Base-by-base conservation (phyloP, 2,113 vertebrate genomes). In the Dendrocopos noguchii region DNA sequence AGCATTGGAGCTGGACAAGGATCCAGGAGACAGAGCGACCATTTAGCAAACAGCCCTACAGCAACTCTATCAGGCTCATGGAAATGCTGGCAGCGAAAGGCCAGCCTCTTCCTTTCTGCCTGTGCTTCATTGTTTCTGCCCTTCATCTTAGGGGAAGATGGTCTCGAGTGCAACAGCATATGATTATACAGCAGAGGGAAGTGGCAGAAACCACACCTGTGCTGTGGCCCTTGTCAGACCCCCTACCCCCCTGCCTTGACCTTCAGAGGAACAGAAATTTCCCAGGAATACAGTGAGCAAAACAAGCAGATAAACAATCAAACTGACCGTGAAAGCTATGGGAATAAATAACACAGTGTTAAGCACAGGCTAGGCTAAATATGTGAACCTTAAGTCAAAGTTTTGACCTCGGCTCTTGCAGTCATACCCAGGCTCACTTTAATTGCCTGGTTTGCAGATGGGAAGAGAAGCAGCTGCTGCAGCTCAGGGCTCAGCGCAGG, bases 331-430 rank as follows among this genome's bases (percentile, higher is more conserved):
- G 93, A 93, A 95, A 91, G 53, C 29, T 31, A 36, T 59, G 80
- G 92, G 91, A 93, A 96, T 96, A 95, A 93, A 95, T 94, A 93
- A 93, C 94, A 94, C 53, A 73, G 86, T 88, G 95, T 91, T 92
- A 93, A 90, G 88, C 91, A 70, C 80, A 84, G 86, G 84, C 80
- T 87, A 73, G 88, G 86, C 39, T 80, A 84, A 95, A 80, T 39
- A 80, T 90, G 90, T 44, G 92, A 95, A 96, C 95, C 83, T 90
- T n/a, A 76, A 95, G 95, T 93, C 80, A 78, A 80, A 95, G 80
- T 86, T 91, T 47, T 95, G 95, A 94, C 93, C 93, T 84, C 70
- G 56, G 85, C 72, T 89, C 80, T 67, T 64, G 79, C 83, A 91
- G 95, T 56, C 73, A 25, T 74, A 71, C 7, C 83, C 77, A n/a